Conservation (phyloP, 2,113 vertebrate species). For the Varanus komodoensis region DNA sequence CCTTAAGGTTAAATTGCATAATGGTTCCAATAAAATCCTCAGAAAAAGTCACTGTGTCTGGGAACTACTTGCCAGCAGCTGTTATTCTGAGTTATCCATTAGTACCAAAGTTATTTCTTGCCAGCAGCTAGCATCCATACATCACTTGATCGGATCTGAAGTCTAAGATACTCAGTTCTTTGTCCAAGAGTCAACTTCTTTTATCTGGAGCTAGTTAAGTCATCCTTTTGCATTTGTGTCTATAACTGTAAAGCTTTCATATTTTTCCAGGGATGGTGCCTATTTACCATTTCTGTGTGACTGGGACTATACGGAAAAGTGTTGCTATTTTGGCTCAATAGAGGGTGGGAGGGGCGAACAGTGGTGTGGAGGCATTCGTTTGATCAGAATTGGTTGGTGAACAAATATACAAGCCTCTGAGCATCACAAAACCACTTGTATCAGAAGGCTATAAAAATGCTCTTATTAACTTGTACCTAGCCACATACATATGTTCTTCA, state of each 20-base stretch:
- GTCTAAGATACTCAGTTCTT: slow-evolving; percentile 58
- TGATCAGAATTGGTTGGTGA: neutral
- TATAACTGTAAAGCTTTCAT: slow-evolving; percentile 41
- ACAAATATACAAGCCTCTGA: neutral
- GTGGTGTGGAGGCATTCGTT: neutral
- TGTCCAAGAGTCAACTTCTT: slow-evolving; percentile 55
- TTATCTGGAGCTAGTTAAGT: slow-evolving; percentile 53
- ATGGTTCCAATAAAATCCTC: slow-evolving; percentile 47
- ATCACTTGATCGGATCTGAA: slow-evolving; percentile 56
- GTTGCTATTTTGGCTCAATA: neutral
- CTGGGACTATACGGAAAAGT: neutral
- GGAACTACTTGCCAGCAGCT: slow-evolving; percentile 57
- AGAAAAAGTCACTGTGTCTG: slow-evolving; percentile 52
- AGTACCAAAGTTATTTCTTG: slow-evolving; percentile 54
- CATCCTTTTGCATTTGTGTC: neutral
- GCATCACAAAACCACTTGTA: neutral
- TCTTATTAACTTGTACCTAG: neutral
- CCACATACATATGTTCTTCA: slow-evolving; percentile 5
- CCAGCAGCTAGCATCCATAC: slow-evolving; percentile 64
- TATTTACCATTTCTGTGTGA: slow-evolving; percentile 37
- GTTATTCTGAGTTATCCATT: slow-evolving; percentile 50
- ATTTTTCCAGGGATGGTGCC: slow-evolving; percentile 39
- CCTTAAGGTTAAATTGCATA: slow-evolving; percentile 53
- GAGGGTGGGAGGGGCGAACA: neutral
- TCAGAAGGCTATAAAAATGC: neutral